phyloP scores from a whole-genome alignment of 2,888 invertebrate genomes.

The Lycocerus yunnanus region DNA sequence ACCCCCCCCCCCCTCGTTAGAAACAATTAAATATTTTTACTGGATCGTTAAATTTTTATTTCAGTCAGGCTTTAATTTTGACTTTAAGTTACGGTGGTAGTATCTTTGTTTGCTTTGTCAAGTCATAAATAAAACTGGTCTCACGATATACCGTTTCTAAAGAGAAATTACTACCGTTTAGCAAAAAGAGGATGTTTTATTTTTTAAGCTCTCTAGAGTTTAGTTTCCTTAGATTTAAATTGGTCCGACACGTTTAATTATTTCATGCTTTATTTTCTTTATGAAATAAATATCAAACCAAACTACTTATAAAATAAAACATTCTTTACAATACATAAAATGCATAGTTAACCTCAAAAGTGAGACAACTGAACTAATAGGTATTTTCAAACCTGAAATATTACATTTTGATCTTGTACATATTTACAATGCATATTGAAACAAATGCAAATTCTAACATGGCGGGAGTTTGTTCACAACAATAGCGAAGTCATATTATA shows the following conservation, averaged over 20 bases:
- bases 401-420: no score
- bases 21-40: neutral
- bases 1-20: neutral
- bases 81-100: neutral
- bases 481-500: no score
- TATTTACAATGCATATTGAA: no score
- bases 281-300: neutral
- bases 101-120: neutral
- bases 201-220: neutral
- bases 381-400: no score
- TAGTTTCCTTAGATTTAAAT: neutral
- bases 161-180: neutral
- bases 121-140: neutral
- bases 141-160: neutral
- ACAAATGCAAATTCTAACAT: no score
- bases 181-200: neutral
- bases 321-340: no score
- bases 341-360: no score
- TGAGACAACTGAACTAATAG: no score
- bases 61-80: neutral
- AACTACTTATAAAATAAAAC: neutral
- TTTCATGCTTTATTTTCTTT: neutral
- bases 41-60: neutral
- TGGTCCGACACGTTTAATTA: neutral
- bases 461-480: no score